phyloP scores from a whole-genome alignment of 2,113 vertebrate genomes.

The Thymallus thymallus region DNA sequence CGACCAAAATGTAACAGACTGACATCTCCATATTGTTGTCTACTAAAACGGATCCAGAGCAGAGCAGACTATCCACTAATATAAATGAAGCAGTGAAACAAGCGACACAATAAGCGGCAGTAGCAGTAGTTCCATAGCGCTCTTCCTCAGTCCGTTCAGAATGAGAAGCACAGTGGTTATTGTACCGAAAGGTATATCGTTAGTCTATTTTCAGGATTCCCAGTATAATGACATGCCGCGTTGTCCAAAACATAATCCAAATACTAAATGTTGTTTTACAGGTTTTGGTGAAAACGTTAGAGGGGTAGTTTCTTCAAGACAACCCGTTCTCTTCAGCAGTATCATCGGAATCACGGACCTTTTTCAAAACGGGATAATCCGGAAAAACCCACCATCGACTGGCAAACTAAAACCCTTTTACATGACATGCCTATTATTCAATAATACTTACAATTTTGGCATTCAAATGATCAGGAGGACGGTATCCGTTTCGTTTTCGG shows the following conservation, averaged over 20 bases:
- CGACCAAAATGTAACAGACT: background rate
- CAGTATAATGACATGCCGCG: constrained; percentile 9
- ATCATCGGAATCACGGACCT: constrained; percentile 59
- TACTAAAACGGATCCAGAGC: background rate
- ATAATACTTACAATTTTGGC: constrained; percentile 77
- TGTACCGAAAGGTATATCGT: constrained; percentile 30
- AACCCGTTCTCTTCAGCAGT: constrained; percentile 30
- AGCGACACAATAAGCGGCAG: constrained; percentile 22
- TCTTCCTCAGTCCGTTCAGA: constrained; percentile 14
- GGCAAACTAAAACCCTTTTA: constrained; percentile 41
- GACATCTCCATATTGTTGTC: background rate
- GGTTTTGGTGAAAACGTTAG: background rate
- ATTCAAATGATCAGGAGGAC: constrained; percentile 73
- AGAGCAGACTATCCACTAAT: constrained; percentile 12
- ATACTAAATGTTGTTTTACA: constrained; percentile 7
- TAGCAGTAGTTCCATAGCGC: background rate
- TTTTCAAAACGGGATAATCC: constrained; percentile 44
- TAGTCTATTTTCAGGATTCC: constrained; percentile 33
- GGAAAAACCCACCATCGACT: constrained; percentile 56
- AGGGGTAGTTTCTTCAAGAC: constrained; percentile 22
- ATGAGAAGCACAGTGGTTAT: constrained; percentile 25
- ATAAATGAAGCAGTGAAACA: constrained; percentile 29
- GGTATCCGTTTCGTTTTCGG: constrained; percentile 75
- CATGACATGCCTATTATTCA: constrained; percentile 9
- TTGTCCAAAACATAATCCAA: constrained; percentile 10